These are phyloP conservation scores for Dryocosmus kuriphilus DNA, from an alignment of 2,888 invertebrate species.

Conservation along the genomic window DNA sequence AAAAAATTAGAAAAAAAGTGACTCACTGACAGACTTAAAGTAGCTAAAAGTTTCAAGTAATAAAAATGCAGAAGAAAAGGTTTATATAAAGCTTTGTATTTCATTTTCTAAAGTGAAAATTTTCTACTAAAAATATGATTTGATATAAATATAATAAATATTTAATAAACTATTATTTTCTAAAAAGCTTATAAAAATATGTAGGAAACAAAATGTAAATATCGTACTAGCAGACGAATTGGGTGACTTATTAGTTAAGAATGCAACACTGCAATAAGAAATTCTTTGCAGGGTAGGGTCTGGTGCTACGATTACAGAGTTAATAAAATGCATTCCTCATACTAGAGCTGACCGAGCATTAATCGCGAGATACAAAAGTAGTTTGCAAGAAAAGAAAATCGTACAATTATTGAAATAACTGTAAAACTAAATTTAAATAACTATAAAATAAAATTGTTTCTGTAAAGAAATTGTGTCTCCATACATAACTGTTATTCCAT, in stretches of 20 bases:
- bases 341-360: slow-evolving; percentile 28
- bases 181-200: not conserved
- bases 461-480: too few relatives aligned
- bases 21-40: not conserved
- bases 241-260: slow-evolving; percentile 28
- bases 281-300: slow-evolving; percentile 18
- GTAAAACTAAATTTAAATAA: too few relatives aligned
- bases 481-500: too few relatives aligned
- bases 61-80: not conserved
- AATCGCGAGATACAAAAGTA: slow-evolving; percentile 5
- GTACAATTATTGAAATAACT: not conserved
- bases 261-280: slow-evolving; percentile 23
- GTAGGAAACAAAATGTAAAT: not conserved
- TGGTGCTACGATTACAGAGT: slow-evolving; percentile 7
- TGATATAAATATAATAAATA: not conserved
- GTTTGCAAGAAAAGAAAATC: not conserved
- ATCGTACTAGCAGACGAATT: not conserved
- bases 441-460: too few relatives aligned
- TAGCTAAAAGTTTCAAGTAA: not conserved
- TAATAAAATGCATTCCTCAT: not conserved
- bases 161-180: not conserved
- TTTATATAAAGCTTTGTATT: not conserved
- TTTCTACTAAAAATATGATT: not conserved
- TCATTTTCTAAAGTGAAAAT: not conserved
- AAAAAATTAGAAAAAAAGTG: not conserved